phyloP scores from a whole-genome alignment of 2,113 vertebrate genomes.

The Melospiza melodia region DNA sequence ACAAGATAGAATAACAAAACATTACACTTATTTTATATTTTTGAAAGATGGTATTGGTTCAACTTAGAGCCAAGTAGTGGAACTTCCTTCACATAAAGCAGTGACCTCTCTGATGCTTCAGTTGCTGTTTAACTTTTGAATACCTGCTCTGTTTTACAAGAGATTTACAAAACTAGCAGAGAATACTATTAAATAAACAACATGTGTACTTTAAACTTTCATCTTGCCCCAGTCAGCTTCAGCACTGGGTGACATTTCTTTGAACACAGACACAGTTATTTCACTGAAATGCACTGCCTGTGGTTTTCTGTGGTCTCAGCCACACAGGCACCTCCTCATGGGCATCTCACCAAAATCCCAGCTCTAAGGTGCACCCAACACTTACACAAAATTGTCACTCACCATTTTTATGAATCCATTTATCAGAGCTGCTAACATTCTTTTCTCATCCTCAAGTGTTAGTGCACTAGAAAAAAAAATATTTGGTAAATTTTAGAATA shows the following conservation, averaged over 20 bases:
- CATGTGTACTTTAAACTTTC: neutral
- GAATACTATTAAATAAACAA: neutral
- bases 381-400: slow-evolving; percentile 32
- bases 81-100: neutral
- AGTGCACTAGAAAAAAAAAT: slow-evolving; percentile 81
- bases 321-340: neutral
- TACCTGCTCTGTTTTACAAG: neutral
- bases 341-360: neutral
- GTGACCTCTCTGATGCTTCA: neutral
- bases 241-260: neutral
- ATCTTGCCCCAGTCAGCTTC: neutral
- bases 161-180: neutral
- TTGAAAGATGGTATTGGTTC: neutral
- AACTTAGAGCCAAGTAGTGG: neutral
- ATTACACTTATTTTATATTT: neutral
- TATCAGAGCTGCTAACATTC: slow-evolving; percentile 87
- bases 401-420: slow-evolving; percentile 97
- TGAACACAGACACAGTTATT: neutral
- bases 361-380: neutral
- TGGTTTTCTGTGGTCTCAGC: neutral
- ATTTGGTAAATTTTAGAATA: neutral
- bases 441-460: slow-evolving; percentile 94
- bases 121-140: neutral
- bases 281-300: neutral
- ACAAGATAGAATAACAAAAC: neutral